phyloP scores from a whole-genome alignment of 2,888 invertebrate species.

The Machimus atricapillus region DNA sequence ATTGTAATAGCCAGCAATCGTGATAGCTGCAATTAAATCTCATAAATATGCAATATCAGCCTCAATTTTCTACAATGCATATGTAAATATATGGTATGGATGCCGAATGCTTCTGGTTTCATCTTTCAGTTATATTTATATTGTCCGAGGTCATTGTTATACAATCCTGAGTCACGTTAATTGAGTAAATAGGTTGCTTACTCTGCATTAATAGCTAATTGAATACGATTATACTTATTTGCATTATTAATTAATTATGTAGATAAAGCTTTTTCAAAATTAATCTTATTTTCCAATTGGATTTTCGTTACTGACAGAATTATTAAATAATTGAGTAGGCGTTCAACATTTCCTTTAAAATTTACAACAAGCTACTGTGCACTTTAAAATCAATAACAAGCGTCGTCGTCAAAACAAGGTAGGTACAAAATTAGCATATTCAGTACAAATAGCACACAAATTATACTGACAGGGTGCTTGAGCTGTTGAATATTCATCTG shows the following conservation, averaged over 20 bases:
- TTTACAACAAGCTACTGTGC: background rate
- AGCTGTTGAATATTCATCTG: background rate
- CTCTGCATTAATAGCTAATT: background rate
- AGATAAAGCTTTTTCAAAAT: background rate
- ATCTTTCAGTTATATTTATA: background rate
- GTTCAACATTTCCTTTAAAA: background rate
- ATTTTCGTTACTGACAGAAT: background rate
- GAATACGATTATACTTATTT: background rate
- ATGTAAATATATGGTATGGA: background rate
- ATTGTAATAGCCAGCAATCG: background rate
- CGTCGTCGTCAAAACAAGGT: conserved; percentile 17
- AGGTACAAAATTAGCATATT: conserved; percentile 12
- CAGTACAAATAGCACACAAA: conserved; percentile 18
- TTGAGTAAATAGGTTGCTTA: background rate
- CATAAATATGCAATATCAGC: background rate
- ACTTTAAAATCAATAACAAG: background rate
- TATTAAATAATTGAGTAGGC: background rate
- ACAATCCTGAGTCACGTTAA: background rate
- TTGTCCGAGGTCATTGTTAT: background rate
- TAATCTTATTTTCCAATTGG: background rate
- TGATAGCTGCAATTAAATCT: background rate
- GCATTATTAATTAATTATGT: background rate
- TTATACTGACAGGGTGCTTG: background rate
- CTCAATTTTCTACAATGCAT: background rate
- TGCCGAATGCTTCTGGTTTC: background rate